These are phyloP conservation scores for Myzus persicae DNA, from an alignment of 1,140 invertebrate genomes.

Conservation along the genomic window DNA sequence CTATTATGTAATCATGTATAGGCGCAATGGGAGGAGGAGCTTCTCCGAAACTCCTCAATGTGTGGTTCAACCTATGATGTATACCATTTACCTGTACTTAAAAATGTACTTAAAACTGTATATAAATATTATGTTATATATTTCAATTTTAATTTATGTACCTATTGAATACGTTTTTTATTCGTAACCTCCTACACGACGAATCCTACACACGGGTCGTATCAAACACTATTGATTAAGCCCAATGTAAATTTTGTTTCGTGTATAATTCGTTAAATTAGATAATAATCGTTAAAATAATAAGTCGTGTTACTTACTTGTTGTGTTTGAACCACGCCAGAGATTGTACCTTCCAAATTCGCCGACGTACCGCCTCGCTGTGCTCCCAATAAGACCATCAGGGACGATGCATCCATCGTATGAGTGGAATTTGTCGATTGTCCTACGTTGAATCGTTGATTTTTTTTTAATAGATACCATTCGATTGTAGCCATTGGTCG, in stretches of 20 bases:
- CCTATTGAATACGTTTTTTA: too few relatives aligned
- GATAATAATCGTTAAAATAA: background rate
- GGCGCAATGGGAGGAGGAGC: too few relatives aligned
- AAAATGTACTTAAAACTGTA: too few relatives aligned
- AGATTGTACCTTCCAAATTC: background rate
- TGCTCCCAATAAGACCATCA: background rate
- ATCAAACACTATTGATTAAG: background rate
- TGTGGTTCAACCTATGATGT: too few relatives aligned
- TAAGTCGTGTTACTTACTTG: background rate
- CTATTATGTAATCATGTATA: background rate
- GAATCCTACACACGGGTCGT: too few relatives aligned
- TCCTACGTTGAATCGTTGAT: background rate
- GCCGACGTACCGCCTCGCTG: background rate
- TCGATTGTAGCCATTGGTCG: conserved; percentile 82
- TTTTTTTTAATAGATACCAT: conserved; percentile 67
- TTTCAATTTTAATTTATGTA: too few relatives aligned
- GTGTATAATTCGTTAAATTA: background rate
- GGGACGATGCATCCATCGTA: background rate
- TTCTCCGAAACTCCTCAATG: too few relatives aligned
- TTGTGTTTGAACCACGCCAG: background rate
- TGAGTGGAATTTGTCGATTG: background rate
- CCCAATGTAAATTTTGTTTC: background rate
- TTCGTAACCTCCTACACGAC: too few relatives aligned
- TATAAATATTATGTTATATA: too few relatives aligned
- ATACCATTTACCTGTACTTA: too few relatives aligned